Percentiles rank a stretch among this genome's conserved stretches.
phyloP scores from a whole-genome alignment of 1,140 invertebrate species.

The Euwallacea fornicatus region DNA sequence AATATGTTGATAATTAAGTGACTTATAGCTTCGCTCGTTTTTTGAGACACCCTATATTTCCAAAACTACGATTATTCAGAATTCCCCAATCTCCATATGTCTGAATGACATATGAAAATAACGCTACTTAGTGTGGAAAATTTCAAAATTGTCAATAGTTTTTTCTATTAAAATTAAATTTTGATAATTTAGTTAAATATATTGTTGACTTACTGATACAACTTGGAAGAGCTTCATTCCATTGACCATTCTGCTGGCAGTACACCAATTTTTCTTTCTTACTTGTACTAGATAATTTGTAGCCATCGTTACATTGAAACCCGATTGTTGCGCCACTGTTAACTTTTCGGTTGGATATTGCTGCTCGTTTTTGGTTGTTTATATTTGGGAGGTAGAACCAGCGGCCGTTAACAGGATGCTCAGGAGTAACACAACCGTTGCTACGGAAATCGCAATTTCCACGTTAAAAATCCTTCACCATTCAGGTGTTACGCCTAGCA shows the following conservation, averaged over 20 bases:
- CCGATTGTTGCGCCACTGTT: slow-evolving; percentile 1
- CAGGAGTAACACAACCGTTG: slow-evolving; percentile 23
- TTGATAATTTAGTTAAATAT: too few species aligned
- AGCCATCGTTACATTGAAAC: slow-evolving; percentile 25
- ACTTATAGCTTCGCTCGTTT: too few species aligned
- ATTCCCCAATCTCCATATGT: too few species aligned
- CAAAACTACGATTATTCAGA: too few species aligned
- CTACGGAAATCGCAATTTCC: background rate
- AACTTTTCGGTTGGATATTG: background rate
- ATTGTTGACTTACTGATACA: too few species aligned
- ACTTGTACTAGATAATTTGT: slow-evolving; percentile 28
- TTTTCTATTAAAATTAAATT: too few species aligned
- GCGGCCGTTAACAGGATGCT: slow-evolving; percentile 37
- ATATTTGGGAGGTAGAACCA: slow-evolving; percentile 27
- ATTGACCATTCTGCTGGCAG: slow-evolving; percentile 26
- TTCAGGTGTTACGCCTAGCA: background rate
- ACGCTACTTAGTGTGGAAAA: too few species aligned
- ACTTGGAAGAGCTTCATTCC: slow-evolving; percentile 3
- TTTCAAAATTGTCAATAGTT: too few species aligned
- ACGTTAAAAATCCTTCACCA: background rate
- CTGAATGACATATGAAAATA: too few species aligned
- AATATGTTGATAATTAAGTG: too few species aligned
- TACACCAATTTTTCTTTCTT: slow-evolving; percentile 4
- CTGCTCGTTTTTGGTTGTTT: background rate
- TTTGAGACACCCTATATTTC: too few species aligned